Conservation (phyloP, 92 coral and sea anemone genomes). For the Epizoanthus fatuus region DNA sequence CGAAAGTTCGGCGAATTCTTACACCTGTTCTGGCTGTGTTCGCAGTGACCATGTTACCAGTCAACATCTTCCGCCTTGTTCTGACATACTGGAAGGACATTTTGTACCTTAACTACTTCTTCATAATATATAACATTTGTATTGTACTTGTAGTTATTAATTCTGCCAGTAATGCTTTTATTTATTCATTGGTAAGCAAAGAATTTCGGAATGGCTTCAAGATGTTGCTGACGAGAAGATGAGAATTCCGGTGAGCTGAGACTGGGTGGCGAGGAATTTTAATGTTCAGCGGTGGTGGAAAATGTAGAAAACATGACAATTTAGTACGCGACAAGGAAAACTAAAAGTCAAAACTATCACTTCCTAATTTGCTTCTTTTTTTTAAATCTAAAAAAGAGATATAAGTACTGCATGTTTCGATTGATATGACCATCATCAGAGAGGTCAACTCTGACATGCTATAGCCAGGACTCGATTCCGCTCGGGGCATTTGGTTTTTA, state of each 20-base stretch:
- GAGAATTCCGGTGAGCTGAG: neutral
- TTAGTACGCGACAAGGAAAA: too few species aligned
- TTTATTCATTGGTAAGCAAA: slow-evolving; percentile 86
- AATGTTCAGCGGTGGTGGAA: neutral
- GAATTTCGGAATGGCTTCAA: slow-evolving; percentile 70
- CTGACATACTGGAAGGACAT: slow-evolving; percentile 60
- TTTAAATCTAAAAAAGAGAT: too few species aligned
- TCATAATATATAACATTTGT: slow-evolving; percentile 70
- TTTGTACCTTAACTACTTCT: slow-evolving; percentile 58
- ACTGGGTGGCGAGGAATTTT: too few species aligned
- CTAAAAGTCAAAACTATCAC: too few species aligned
- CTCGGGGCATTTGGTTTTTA: too few species aligned
- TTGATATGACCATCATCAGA: too few species aligned
- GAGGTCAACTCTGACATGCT: too few species aligned
- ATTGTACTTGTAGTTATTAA: slow-evolving; percentile 75
- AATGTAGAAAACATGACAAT: neutral
- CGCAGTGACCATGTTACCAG: slow-evolving; percentile 88
- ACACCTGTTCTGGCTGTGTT: slow-evolving; percentile 92
- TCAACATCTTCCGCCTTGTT: slow-evolving; percentile 75
- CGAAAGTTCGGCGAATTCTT: slow-evolving; percentile 81
- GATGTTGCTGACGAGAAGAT: neutral
- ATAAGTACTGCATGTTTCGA: too few species aligned
- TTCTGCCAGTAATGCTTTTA: slow-evolving; percentile 83
- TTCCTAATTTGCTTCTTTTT: too few species aligned
- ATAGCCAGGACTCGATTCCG: too few species aligned